Base-by-base conservation (phyloP, 64 coral and sea anemone species). In the Montipora capricornis region DNA sequence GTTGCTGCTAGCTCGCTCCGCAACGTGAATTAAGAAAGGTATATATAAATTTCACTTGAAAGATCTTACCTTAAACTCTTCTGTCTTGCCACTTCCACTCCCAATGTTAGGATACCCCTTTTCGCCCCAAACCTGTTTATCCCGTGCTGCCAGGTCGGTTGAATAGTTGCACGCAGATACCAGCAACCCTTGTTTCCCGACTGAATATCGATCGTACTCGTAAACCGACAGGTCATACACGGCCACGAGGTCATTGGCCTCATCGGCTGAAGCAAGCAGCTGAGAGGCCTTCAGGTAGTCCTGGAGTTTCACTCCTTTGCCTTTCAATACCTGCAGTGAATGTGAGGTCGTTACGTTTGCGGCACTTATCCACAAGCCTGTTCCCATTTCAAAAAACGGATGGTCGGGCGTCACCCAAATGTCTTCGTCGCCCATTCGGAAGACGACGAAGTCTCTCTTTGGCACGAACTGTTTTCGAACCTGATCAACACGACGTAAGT, bases 181-280 rank as follows among this genome's bases (percentile, higher is more conserved):
- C 55, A 97, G 62, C 4, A 97, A 48, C 48, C 96, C 96, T 16
- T 95, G 93, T 46, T 82, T 94, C 16, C 96, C 96, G 77, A 97
- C 96, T 3, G 93, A 79, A 76, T 97, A 97, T 58, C 96, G 96
- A 73, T 97, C 96, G 64, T 95, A 97, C 71, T 97, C 96, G 5
- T 88, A 77, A 62, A 97, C 84, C 8, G 92, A 93, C 45, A 97
- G 92, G 46, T 97, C 96, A 44, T 97, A 97, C 5, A 97, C 96
- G 0, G 96, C 69, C 19, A 97, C 77, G n/a, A 89, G 81, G 15
- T 86, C 66, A 5, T 64, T 12, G 22, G 73, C 29, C 3, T 68
- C 55, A 15, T 61, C 62, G 10, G 75, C 37, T 47, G 91, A 77
- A 24, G 79, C 46, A 47, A 49, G 47, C 1, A 94, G 88, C 45